Conservation (phyloP, 2,797 vertebrate genomes). For the Liasis olivaceus region DNA sequence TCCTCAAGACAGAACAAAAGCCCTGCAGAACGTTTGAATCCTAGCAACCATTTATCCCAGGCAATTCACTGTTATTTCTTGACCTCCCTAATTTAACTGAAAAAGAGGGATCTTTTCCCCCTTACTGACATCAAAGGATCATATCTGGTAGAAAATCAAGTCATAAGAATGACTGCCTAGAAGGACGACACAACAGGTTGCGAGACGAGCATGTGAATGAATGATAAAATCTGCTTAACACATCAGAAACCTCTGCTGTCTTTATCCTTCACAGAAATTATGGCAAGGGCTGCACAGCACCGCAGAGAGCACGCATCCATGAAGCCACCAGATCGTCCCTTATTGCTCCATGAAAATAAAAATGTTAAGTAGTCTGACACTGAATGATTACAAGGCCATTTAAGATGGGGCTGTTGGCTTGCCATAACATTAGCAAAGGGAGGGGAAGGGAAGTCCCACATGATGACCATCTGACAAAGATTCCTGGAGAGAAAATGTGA, state of each 20-base stretch:
- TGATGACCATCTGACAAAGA: neutral
- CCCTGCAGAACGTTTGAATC: too few relatives aligned
- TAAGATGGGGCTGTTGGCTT: neutral
- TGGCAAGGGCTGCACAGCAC: neutral
- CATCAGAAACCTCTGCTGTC: neutral
- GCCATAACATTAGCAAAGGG: neutral
- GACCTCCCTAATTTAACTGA: neutral
- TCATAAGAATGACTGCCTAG: too few relatives aligned
- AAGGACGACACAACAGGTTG: neutral
- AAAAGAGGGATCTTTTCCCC: neutral
- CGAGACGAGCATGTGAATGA: neutral
- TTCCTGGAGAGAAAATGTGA: neutral
- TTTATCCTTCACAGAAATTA: neutral
- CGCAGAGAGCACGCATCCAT: neutral
- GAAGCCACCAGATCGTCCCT: neutral
- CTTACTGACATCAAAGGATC: neutral
- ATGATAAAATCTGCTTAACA: conserved; percentile 16
- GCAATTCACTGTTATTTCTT: too few relatives aligned
- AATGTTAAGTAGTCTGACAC: neutral
- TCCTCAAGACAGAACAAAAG: too few relatives aligned
- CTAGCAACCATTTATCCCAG: too few relatives aligned
- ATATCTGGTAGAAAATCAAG: too few relatives aligned
- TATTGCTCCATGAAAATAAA: neutral
- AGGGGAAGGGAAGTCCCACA: neutral
- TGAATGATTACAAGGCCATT: neutral